phyloP scores from a whole-genome alignment of 2,888 invertebrate genomes.

The Teinopalpus imperialis region DNA sequence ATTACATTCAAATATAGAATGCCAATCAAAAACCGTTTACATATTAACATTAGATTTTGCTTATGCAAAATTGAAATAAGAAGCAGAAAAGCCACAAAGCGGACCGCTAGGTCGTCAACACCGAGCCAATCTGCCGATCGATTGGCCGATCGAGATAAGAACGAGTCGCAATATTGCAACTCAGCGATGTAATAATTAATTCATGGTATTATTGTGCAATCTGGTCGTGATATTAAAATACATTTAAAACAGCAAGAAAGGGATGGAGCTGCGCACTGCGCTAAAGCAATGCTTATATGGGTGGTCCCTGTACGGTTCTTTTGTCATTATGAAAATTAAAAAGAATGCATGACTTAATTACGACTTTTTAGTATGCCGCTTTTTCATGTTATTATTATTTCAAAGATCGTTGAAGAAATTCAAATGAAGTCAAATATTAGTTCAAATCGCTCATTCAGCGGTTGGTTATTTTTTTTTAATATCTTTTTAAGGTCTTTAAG shows the following conservation, averaged over 20 bases:
- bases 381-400: not conserved
- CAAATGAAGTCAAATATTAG: no score
- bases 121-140: constrained; percentile 38
- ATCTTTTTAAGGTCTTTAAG: no score
- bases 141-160: constrained; percentile 38
- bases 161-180: constrained; percentile 53
- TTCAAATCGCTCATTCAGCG: no score
- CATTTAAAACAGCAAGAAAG: constrained; percentile 41
- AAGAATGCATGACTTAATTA: constrained; percentile 4
- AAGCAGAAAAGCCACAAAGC: constrained; percentile 12
- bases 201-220: constrained; percentile 63
- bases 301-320: constrained; percentile 8
- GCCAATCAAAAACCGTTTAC: constrained; percentile 21
- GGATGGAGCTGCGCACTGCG: constrained; percentile 34
- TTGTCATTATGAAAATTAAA: constrained; percentile 2
- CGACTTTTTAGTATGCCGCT: not conserved
- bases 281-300: constrained; percentile 17
- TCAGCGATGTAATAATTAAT: constrained; percentile 62
- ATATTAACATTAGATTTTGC: constrained; percentile 16
- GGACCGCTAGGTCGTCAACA: constrained; percentile 35
- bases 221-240: constrained; percentile 63
- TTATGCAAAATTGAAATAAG: constrained; percentile 21
- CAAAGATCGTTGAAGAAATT: not conserved
- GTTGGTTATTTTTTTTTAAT: no score
- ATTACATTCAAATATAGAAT: constrained; percentile 13